phyloP scores from a whole-genome alignment of 2,797 vertebrate genomes.

The Pristis pectinata region DNA sequence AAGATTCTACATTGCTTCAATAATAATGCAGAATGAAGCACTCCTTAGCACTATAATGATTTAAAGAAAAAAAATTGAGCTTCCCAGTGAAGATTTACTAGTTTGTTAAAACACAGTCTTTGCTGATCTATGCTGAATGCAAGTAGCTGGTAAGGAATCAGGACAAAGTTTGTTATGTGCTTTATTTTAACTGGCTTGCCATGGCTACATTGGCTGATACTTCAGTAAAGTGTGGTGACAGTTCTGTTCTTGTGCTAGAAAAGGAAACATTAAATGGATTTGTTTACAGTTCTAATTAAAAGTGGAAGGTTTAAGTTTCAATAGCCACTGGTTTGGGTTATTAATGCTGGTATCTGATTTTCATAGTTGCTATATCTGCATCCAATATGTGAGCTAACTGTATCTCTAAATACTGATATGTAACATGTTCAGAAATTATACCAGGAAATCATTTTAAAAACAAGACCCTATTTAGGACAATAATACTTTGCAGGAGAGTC shows the following conservation, averaged over 20 bases:
- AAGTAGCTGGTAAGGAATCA: not conserved
- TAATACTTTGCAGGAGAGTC: not conserved
- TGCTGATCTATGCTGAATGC: not conserved
- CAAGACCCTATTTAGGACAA: not conserved
- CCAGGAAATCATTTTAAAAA: not conserved
- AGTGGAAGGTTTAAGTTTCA: not conserved
- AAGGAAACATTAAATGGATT: too few species aligned
- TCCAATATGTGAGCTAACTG: not conserved
- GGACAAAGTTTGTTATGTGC: not conserved
- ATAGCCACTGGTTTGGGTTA: not conserved
- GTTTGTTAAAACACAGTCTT: not conserved
- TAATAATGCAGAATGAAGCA: not conserved
- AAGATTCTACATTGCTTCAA: not conserved
- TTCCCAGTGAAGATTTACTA: not conserved
- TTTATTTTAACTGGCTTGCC: not conserved
- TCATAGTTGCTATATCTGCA: not conserved
- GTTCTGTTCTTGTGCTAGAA: not conserved
- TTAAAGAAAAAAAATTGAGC: not conserved
- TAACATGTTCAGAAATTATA: not conserved
- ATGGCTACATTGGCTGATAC: not conserved
- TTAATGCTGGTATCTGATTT: not conserved
- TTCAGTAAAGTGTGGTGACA: not conserved
- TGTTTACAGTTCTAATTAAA: not conserved
- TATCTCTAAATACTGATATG: not conserved
- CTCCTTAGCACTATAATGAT: not conserved